Conservation (phyloP, 2,888 invertebrate species). For the Erannis defoliaria region DNA sequence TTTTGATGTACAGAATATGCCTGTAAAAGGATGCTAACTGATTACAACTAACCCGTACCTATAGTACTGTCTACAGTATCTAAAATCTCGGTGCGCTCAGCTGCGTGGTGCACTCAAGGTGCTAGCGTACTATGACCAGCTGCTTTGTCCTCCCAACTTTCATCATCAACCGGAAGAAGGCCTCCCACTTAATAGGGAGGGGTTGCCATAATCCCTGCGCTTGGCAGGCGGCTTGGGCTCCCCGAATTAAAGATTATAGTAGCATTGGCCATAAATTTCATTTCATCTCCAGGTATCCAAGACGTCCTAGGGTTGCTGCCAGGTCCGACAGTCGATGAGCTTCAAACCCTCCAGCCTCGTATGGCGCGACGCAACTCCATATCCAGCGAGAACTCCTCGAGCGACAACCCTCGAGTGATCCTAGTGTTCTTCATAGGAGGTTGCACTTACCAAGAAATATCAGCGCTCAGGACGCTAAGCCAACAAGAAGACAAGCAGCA, state of each 20-base stretch:
- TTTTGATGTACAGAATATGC: no score
- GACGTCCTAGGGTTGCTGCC: constrained; percentile 94
- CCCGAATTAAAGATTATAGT: not conserved
- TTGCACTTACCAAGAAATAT: constrained; percentile 97
- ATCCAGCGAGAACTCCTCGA: constrained; percentile 86
- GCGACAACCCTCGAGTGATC: constrained; percentile 90
- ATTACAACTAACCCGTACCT: no score
- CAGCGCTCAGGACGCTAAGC: constrained; percentile 90
- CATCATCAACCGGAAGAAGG: no score
- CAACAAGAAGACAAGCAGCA: constrained; percentile 90
- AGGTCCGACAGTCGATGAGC: constrained; percentile 91
- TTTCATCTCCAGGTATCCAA: constrained; percentile 87
- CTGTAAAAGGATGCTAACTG: no score
- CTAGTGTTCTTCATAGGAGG: constrained; percentile 99
- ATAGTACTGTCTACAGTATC: no score
- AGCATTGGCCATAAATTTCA: not conserved
- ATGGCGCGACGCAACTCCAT: constrained; percentile 86
- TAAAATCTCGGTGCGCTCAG: no score
- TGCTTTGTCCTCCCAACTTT: no score
- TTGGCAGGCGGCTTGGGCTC: not conserved
- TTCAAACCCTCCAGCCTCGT: constrained; percentile 86
- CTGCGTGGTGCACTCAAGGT: no score
- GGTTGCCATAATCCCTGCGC: no score
- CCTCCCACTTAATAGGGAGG: no score
- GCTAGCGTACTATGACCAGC: no score